These are phyloP conservation scores for Frankliniella fusca DNA, from an alignment of 2,888 invertebrate genomes.

Conservation along the genomic window DNA sequence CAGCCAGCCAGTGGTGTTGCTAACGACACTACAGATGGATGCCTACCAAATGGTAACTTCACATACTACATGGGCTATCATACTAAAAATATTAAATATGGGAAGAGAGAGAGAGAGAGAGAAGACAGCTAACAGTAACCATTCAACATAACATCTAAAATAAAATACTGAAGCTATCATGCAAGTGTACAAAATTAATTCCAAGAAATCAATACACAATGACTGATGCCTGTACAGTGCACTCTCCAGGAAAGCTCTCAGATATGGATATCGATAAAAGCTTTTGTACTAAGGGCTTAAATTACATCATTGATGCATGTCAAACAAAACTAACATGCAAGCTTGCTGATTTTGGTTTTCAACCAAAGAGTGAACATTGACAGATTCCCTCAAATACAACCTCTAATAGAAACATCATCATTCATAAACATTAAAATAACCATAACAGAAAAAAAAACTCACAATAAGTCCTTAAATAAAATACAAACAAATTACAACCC, in stretches of 20 bases:
- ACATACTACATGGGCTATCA: background rate
- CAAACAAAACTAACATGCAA: background rate
- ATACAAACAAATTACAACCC: no score
- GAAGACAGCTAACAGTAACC: background rate
- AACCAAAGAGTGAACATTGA: no score
- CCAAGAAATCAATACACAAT: background rate
- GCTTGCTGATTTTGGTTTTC: background rate
- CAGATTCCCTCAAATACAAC: background rate
- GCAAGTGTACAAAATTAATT: background rate
- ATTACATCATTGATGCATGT: background rate
- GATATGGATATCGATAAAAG: background rate
- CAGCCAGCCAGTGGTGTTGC: background rate
- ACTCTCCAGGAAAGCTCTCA: background rate
- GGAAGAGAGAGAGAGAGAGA: background rate
- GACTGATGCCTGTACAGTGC: background rate
- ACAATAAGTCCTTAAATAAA: background rate
- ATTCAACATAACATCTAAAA: background rate
- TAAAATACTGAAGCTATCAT: background rate
- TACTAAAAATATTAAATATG: background rate
- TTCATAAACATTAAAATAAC: background rate
- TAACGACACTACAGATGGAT: background rate
- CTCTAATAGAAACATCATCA: background rate
- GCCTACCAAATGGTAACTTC: background rate
- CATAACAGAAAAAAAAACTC: background rate
- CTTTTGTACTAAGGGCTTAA: slow-evolving; percentile 18